phyloP scores from a whole-genome alignment of 2,888 invertebrate species.

The Caenorhabditis sp. region DNA sequence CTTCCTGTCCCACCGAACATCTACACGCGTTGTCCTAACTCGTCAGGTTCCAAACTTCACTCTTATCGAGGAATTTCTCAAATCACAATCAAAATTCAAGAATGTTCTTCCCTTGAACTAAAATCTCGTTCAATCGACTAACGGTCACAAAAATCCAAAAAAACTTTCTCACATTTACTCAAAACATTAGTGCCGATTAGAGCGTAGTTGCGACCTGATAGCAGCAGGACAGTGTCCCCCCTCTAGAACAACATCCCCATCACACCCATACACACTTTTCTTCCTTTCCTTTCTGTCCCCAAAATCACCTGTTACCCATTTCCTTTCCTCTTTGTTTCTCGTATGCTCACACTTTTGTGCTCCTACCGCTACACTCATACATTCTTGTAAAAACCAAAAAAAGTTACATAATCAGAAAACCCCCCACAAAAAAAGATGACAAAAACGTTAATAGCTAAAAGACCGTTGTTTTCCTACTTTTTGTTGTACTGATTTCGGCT shows the following conservation, averaged over 20 bases:
- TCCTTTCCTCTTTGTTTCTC: constrained; percentile 21
- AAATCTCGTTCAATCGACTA: neutral
- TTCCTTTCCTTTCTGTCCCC: constrained; percentile 5
- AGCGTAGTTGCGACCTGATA: constrained; percentile 62
- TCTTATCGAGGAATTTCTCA: constrained; percentile 38
- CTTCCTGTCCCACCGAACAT: constrained; percentile 34
- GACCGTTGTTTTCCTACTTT: constrained; percentile 30
- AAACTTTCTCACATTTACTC: neutral
- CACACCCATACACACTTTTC: constrained; percentile 33
- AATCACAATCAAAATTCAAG: neutral
- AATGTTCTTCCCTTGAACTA: too few species aligned
- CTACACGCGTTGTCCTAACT: constrained; percentile 12
- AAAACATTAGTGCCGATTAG: constrained; percentile 41
- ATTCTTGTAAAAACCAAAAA: constrained; percentile 58
- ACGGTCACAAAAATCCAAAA: neutral
- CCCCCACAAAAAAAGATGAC: constrained; percentile 54
- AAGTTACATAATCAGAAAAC: constrained; percentile 60
- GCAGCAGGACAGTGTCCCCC: constrained; percentile 42
- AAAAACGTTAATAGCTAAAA: constrained; percentile 33
- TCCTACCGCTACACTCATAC: constrained; percentile 9
- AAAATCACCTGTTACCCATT: constrained; percentile 39
- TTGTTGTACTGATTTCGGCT: constrained; percentile 20
- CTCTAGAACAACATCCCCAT: constrained; percentile 4
- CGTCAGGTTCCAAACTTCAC: constrained; percentile 47
- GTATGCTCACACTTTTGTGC: constrained; percentile 31